Evolutionary conservation across 1,140 invertebrate genomes (phyloP).

Genomic region (Zelostemma sp.): DNA sequence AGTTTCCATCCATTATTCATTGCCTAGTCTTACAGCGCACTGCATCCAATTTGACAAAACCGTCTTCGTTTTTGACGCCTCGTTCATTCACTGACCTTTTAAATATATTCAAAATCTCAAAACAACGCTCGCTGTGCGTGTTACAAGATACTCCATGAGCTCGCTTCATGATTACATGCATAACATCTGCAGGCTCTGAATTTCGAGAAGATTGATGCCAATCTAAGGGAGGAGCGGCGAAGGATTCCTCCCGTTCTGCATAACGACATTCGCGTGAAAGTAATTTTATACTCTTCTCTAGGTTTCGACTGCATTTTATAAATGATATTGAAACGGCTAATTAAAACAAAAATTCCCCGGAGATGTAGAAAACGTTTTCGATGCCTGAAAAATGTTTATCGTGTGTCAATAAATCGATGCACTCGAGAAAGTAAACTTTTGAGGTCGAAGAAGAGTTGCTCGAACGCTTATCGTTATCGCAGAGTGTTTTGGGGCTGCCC

Average conservation of each 20-base stretch:
- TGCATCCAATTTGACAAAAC: constrained; percentile 35
- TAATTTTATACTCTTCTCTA: not conserved
- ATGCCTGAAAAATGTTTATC: no score
- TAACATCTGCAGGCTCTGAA: constrained; percentile 11
- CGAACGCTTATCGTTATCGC: no score
- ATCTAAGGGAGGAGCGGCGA: not conserved
- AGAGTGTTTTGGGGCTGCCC: no score
- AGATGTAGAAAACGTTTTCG: no score
- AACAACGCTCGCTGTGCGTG: not conserved
- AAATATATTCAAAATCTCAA: constrained; percentile 19
- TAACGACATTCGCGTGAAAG: not conserved
- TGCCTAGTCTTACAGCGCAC: constrained; percentile 50
- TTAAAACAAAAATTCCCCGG: no score
- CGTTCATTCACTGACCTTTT: constrained; percentile 26
- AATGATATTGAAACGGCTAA: no score
- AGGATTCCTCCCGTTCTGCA: constrained; percentile 4
- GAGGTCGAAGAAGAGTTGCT: no score
- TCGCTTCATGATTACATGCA: constrained; percentile 12
- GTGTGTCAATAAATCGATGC: no score
- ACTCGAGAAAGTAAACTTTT: no score
- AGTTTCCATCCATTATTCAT: constrained; percentile 68
- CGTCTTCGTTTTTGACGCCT: constrained; percentile 35
- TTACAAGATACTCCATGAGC: constrained; percentile 10
- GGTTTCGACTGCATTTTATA: not conserved
- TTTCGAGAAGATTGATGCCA: constrained; percentile 15